Evolutionary conservation across 2,888 invertebrate genomes (phyloP), one percentile per base, ranked within the genome.

Genomic region (Plagodis pulveraria): DNA sequence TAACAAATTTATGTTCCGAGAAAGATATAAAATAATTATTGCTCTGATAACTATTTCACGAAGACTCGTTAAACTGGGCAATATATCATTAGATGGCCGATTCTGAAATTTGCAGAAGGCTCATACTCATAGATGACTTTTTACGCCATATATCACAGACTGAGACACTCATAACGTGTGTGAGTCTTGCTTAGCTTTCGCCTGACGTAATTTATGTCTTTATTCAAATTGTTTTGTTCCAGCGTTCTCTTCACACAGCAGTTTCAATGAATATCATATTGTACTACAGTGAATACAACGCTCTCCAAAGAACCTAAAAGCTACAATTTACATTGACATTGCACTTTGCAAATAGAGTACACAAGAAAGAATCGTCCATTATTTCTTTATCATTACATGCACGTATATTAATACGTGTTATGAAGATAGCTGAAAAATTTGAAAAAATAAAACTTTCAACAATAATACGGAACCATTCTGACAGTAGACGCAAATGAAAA

Each of bases 101-200:
- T 77, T 74, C 69, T 70, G 76, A 77, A 76, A 78, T 81, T 80
- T 80, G 76, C 80, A 73, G 33, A 71, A 66, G 68, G 62, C 50
- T 65, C 63, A 66, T 66, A 58, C 63, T 52, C 64, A 44, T 69
- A 70, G 67, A 64, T 71, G 62, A 62, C 62, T 60, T 48, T 52
- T 65, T 49, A 44, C 51, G 66, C 74, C 60, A 72, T 80, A 79
- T 71, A 77, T 80, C 74, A 78, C 55, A 55, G 55, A 44, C 45
- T 38, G 52, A 61, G 62, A 57, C 52, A 49, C 7, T 59, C 56
- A 65, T 51, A 58, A 44, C 52, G 62, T 51, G 65, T 63, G 66
- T 66, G 59, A 51, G 57, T 72, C 71, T 74, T 63, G 70, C 71
- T 76, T 67, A 77, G 73, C 72, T 71, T 66, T 62, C 65, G 51